Percentiles rank a stretch among this genome's conserved stretches.
phyloP scores from a whole-genome alignment of 2,113 vertebrate genomes.

The Desmodus rotundus region DNA sequence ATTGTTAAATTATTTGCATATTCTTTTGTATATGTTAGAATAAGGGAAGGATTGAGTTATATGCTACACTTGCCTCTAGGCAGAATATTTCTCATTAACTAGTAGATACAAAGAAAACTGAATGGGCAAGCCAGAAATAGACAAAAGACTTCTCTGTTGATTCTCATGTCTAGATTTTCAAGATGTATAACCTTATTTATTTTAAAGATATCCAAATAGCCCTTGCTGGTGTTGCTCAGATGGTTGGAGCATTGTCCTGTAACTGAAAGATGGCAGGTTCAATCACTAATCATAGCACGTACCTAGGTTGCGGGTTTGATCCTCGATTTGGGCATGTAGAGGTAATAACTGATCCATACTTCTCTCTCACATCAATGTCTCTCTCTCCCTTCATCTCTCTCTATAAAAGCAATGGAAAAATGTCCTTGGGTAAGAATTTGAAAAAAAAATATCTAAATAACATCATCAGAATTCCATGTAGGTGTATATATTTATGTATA shows the following conservation, averaged over 20 bases:
- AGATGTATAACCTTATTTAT: background rate
- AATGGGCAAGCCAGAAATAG: background rate
- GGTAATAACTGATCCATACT: too few relatives aligned
- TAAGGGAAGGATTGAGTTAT: background rate
- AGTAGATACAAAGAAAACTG: background rate
- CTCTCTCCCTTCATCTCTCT: too few relatives aligned
- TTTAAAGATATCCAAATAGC: constrained; percentile 15
- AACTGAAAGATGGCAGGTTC: too few relatives aligned
- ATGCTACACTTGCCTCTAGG: background rate
- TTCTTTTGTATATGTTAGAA: constrained; percentile 24
- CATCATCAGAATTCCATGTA: background rate
- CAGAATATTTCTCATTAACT: constrained; percentile 7
- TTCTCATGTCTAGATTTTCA: background rate
- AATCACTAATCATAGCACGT: too few relatives aligned
- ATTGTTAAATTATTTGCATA: constrained; percentile 35
- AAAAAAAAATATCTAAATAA: background rate
- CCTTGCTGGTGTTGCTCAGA: too few relatives aligned
- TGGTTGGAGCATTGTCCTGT: too few relatives aligned
- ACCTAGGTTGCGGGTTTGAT: too few relatives aligned
- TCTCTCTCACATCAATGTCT: too few relatives aligned
- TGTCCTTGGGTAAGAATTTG: too few relatives aligned
- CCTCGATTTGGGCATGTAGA: too few relatives aligned
- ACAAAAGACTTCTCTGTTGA: background rate
- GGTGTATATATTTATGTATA: background rate
- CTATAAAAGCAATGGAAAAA: too few relatives aligned